phyloP scores from a whole-genome alignment of 1,140 invertebrate species.

The Drosophila orosa region DNA sequence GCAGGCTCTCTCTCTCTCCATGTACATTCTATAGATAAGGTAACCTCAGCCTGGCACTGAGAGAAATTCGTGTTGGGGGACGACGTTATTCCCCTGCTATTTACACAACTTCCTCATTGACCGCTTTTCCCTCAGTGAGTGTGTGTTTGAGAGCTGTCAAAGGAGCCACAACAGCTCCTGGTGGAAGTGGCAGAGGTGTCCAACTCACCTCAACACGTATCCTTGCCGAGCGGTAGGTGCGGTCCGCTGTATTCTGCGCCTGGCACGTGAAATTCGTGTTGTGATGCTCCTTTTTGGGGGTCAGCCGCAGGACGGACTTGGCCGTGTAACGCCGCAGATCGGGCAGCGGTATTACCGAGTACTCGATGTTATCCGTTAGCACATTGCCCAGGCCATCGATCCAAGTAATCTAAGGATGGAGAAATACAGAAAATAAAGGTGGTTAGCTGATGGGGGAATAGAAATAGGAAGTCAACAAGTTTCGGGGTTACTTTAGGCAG shows the following conservation, averaged over 20 bases:
- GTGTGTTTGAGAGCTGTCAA: constrained; percentile 12
- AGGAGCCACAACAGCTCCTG: neutral
- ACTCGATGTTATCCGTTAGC: constrained; percentile 87
- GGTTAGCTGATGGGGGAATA: constrained; percentile 15
- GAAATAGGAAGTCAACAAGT: neutral
- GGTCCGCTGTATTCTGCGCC: constrained; percentile 89
- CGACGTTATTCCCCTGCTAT: no score
- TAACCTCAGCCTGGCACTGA: constrained; percentile 9
- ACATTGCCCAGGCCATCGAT: constrained; percentile 89
- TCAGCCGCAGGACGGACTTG: constrained; percentile 89
- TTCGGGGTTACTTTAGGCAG: no score
- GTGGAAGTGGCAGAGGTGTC: neutral
- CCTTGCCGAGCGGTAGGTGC: constrained; percentile 88
- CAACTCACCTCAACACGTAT: constrained; percentile 87
- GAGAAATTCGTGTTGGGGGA: neutral
- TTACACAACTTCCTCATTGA: no score
- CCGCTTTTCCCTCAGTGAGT: neutral
- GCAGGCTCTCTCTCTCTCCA: constrained; percentile 37
- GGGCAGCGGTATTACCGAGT: constrained; percentile 86
- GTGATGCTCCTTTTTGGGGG: constrained; percentile 90
- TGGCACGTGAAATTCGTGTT: constrained; percentile 92
- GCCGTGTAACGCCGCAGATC: constrained; percentile 89
- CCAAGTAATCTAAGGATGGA: constrained; percentile 89
- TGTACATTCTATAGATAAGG: constrained; percentile 47
- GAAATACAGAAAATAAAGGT: neutral